phyloP scores from a whole-genome alignment of 1,140 invertebrate species.

The Trachelipus rathkii region DNA sequence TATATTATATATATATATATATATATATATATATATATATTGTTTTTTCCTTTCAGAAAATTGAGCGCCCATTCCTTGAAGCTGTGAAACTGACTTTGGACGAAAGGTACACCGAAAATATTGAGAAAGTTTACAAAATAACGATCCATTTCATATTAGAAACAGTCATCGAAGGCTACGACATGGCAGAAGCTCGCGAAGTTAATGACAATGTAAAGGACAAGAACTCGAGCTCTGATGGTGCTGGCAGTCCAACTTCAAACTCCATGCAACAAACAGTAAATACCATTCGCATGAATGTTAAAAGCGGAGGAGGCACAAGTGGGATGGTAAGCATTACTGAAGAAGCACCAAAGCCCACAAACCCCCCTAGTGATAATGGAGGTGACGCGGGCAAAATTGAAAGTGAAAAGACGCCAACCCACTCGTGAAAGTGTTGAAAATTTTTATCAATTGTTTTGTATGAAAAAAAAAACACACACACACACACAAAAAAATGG shows the following conservation, averaged over 20 bases:
- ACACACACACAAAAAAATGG: too few relatives aligned
- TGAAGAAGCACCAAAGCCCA: too few relatives aligned
- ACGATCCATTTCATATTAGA: conserved; percentile 87
- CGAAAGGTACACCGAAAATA: conserved; percentile 84
- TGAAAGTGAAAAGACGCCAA: too few relatives aligned
- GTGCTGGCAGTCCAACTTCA: neutral
- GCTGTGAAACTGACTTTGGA: conserved; percentile 78
- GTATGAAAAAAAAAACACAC: too few relatives aligned
- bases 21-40: too few relatives aligned
- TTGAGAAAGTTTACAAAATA: conserved; percentile 83
- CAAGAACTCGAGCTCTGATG: conserved; percentile 12
- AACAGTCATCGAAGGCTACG: conserved; percentile 75
- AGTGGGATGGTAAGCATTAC: too few relatives aligned
- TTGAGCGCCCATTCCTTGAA: conserved; percentile 79
- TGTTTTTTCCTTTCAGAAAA: conserved; percentile 65
- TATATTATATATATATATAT: conserved; percentile 19
- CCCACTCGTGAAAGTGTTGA: too few relatives aligned
- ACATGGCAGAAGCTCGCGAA: conserved; percentile 53
- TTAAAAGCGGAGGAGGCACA: neutral
- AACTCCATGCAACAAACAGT: neutral
- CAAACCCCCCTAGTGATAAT: too few relatives aligned
- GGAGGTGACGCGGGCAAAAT: too few relatives aligned
- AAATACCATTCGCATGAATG: neutral
- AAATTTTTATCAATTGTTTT: too few relatives aligned
- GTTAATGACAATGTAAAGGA: conserved; percentile 41